Evolutionary conservation across 2,797 vertebrate species (phyloP), one percentile per base, ranked within the genome.

Genomic region (Buphagus erythrorhynchus): DNA sequence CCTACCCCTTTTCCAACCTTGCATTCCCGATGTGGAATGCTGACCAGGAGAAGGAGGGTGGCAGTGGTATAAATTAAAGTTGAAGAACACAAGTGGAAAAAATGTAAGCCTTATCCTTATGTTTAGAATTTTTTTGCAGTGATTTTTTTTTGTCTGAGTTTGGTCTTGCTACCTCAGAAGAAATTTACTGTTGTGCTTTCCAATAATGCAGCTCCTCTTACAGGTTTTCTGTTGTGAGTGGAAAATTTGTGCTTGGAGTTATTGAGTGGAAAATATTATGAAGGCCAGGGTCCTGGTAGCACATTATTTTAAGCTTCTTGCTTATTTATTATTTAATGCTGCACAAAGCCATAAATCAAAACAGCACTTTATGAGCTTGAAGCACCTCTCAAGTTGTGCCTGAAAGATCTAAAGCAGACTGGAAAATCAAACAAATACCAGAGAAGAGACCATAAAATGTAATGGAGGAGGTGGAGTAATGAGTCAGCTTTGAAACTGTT

Each of bases 261-360:
- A 12, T 19, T 55, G 58, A 79, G 49, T 67, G 72, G 86, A 92
- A 95, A 92, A 78, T 75, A 31, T 49, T 77, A 42, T 40, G 38
- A 46, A 81, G 73, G 25, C 58, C 54, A 40, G 58, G 28, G 45
- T 82, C 51, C 57, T 65, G 21, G 45, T 63, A 72, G 49, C 21
- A 54, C 74, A 21, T 86, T 75, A 76, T 89, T 88, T 81, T 73
- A 91, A 66, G 59, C 51, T 62, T 81, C 62, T 84, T 69, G 46
- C 51, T 92, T 84, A 78, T 95, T 95, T 93, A 86, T 88, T 91
- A 75, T 81, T 90, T 88, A 94, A 59, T 75, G 69, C 14, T 45
- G 24, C 13, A 73, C 48, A 84, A 84, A 31, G 22, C 59, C 26
- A 5, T 84, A 92, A 84, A 81, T 90, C 66, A 76, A 73, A 88